A percentile compares a stretch with the other conserved stretches of the same genome.
phyloP scores from a whole-genome alignment of 2,888 invertebrate genomes.

The Rhagonycha fulva region DNA sequence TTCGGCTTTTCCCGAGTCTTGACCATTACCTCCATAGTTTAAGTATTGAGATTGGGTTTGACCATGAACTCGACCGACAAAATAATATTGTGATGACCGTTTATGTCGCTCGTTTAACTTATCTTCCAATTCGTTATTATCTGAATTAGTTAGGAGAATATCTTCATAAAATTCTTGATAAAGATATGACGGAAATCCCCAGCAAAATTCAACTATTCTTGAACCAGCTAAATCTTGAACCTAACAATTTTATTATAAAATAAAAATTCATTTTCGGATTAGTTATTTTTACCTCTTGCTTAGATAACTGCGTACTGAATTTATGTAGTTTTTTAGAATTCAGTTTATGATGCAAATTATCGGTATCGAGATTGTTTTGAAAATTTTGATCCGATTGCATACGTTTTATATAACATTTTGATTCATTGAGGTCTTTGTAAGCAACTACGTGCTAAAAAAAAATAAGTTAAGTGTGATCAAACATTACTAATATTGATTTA shows the following conservation, averaged over 20 bases:
- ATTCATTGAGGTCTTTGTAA: constrained; percentile 52
- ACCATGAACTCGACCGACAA: constrained; percentile 62
- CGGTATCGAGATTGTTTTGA: constrained; percentile 30
- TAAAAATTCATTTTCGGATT: neutral
- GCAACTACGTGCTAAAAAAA: constrained; percentile 53
- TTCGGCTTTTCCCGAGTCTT: constrained; percentile 74
- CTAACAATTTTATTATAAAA: constrained; percentile 41
- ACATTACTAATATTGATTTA: neutral
- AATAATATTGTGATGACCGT: constrained; percentile 45
- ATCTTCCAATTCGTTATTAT: neutral
- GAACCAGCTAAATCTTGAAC: constrained; percentile 55
- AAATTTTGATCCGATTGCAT: constrained; percentile 37
- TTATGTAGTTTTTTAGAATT: constrained; percentile 45
- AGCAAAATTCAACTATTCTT: constrained; percentile 56
- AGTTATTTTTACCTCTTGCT: constrained; percentile 51
- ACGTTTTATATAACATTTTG: constrained; percentile 55
- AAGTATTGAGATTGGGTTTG: constrained; percentile 87
- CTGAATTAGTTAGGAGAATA: neutral
- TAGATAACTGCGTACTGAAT: constrained; percentile 49
- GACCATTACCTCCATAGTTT: constrained; percentile 61
- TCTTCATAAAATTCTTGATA: constrained; percentile 46
- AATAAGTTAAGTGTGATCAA: neutral
- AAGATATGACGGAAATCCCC: constrained; percentile 52
- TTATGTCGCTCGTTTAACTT: constrained; percentile 27
- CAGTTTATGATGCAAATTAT: constrained; percentile 8